Evolutionary conservation across 2,797 vertebrate species (phyloP).

Genomic region (Pitangus sulphuratus): DNA sequence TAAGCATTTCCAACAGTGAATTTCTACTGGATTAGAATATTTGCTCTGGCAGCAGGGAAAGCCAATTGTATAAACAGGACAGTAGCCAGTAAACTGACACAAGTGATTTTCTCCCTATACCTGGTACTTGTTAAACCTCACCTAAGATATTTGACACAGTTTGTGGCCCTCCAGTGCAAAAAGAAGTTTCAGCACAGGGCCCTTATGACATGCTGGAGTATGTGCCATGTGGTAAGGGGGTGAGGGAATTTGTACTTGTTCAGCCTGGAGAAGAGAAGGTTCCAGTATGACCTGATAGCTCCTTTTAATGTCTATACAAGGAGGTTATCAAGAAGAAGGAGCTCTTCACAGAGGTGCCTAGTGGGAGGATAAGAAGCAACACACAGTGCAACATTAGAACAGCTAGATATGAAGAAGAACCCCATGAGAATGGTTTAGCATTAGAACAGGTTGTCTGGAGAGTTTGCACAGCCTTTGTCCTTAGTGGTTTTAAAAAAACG

Average conservation of each 20-base stretch:
- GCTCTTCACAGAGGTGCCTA: background rate
- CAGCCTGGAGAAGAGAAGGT: background rate
- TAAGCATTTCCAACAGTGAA: background rate
- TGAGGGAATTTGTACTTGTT: background rate
- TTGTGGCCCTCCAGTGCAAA: background rate
- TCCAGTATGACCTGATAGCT: background rate
- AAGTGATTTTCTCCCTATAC: background rate
- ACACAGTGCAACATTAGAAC: background rate
- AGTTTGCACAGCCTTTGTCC: background rate
- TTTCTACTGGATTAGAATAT: rapidly evolving
- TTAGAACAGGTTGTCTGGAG: background rate
- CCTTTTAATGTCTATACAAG: background rate
- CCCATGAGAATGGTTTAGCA: background rate
- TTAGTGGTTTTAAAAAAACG: background rate
- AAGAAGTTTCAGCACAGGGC: background rate
- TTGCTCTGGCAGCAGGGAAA: background rate
- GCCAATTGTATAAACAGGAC: background rate
- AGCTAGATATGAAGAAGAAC: background rate
- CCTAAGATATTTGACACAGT: background rate
- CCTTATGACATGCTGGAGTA: background rate
- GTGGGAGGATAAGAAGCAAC: background rate
- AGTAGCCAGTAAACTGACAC: background rate
- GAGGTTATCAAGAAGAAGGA: too few species aligned
- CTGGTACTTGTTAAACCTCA: background rate
- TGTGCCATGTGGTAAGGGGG: rapidly evolving